Evolutionary conservation across 2,888 invertebrate genomes (phyloP).

Genomic region (Heliconius ismenius): DNA sequence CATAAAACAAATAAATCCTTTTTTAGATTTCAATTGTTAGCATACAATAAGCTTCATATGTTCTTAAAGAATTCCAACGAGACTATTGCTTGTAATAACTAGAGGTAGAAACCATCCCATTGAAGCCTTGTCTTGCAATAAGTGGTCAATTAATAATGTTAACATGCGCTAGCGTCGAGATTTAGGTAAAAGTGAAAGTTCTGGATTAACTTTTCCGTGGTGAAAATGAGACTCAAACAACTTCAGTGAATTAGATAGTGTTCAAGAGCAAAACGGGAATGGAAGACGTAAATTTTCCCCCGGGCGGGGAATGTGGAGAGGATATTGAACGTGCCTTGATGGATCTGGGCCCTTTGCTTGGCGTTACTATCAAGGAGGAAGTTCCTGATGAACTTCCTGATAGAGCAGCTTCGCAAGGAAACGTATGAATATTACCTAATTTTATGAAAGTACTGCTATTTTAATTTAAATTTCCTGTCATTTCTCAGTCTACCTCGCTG

Average conservation of each 20-base stretch:
- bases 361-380: conserved; percentile 77
- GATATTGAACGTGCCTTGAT: conserved; percentile 77
- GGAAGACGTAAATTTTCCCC: conserved; percentile 71
- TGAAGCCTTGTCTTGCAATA: conserved; percentile 59
- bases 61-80: conserved; percentile 9
- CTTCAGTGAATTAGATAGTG: conserved; percentile 52
- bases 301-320: conserved; percentile 71
- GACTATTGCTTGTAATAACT: conserved; percentile 2
- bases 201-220: conserved; percentile 47
- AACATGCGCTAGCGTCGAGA: conserved; percentile 66
- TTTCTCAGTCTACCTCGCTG: not conserved
- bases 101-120: conserved; percentile 44
- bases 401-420: conserved; percentile 49
- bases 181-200: conserved; percentile 71
- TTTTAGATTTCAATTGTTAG: conserved; percentile 21
- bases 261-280: conserved; percentile 48
- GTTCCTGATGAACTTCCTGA: conserved; percentile 66
- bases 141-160: conserved; percentile 66
- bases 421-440: conserved; percentile 54
- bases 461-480: not conserved
- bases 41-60: conserved; percentile 6
- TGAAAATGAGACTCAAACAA: conserved; percentile 59
- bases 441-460: not conserved
- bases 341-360: conserved; percentile 74
- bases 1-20: conserved; percentile 35